Conservation (phyloP, 2,888 invertebrate genomes). For the Phymatocera aterrima region DNA sequence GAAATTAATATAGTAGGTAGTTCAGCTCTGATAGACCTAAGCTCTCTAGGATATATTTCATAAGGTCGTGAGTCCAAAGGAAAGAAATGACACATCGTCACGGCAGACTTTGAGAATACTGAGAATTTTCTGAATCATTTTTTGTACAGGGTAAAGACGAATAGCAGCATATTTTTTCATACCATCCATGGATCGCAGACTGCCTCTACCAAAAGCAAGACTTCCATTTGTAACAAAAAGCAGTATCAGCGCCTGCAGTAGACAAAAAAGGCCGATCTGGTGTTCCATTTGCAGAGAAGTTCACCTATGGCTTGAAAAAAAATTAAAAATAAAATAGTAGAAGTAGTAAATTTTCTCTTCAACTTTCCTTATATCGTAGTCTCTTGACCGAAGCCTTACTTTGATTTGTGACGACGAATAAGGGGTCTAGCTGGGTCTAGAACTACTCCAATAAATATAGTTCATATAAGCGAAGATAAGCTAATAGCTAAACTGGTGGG, state of each 20-base stretch:
- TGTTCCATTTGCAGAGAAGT: not conserved
- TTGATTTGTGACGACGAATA: not conserved
- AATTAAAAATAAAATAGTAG: not conserved
- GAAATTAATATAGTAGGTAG: too few relatives aligned
- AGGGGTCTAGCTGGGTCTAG: not conserved
- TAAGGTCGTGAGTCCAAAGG: too few relatives aligned
- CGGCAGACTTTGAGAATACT: too few relatives aligned
- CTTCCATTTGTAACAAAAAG: not conserved
- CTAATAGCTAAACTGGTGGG: not conserved
- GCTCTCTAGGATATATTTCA: too few relatives aligned
- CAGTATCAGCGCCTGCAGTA: not conserved
- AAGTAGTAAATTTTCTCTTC: not conserved
- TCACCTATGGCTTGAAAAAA: not conserved
- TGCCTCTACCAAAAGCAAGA: not conserved
- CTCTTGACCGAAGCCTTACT: not conserved
- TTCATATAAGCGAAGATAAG: not conserved
- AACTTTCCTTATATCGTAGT: not conserved
- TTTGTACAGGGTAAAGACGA: not conserved
- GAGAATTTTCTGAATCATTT: too few relatives aligned
- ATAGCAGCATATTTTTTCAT: not conserved
- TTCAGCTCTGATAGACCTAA: too few relatives aligned
- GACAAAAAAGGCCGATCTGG: not conserved
- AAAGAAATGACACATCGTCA: too few relatives aligned
- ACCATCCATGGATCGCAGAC: not conserved
- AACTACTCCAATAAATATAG: not conserved